These are phyloP conservation scores for Globodera rostochiensis DNA, from an alignment of 1,140 invertebrate species.

Conservation along the genomic window DNA sequence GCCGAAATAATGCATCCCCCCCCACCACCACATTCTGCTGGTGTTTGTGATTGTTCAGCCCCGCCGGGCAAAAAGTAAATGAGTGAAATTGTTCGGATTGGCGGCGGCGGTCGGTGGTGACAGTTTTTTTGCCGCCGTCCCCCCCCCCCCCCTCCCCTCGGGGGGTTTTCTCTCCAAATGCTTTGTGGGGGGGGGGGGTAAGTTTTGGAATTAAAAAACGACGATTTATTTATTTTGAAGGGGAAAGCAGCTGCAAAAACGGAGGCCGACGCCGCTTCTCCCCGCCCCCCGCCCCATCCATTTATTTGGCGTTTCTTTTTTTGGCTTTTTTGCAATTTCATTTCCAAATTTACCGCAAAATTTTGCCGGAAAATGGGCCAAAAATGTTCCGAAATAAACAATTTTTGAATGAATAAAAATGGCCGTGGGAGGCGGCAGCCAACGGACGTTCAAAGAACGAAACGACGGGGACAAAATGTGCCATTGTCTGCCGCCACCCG, in stretches of 20 bases:
- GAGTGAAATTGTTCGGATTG: no score
- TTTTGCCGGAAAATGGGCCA: background rate
- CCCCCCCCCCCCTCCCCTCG: no score
- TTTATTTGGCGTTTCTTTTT: background rate
- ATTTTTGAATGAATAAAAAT: background rate
- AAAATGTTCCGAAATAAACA: slow-evolving; percentile 1
- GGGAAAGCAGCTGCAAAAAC: background rate
- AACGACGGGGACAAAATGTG: background rate
- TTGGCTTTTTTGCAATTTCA: background rate
- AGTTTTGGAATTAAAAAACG: no score
- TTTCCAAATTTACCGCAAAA: background rate
- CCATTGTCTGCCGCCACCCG: background rate
- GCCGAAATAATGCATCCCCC: no score
- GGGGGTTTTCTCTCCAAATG: no score
- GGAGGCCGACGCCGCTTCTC: background rate
- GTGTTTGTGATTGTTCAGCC: no score
- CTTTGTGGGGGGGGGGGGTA: no score
- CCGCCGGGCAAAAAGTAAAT: no score
- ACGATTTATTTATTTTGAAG: background rate
- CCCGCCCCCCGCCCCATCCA: no score
- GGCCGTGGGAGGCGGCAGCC: background rate
- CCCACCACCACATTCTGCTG: no score
- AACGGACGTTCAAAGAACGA: background rate
- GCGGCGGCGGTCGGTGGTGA: no score
- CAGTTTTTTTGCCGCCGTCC: no score